Evolutionary conservation across 2,113 vertebrate genomes (phyloP).

Genomic region (Galeopterus variegatus): DNA sequence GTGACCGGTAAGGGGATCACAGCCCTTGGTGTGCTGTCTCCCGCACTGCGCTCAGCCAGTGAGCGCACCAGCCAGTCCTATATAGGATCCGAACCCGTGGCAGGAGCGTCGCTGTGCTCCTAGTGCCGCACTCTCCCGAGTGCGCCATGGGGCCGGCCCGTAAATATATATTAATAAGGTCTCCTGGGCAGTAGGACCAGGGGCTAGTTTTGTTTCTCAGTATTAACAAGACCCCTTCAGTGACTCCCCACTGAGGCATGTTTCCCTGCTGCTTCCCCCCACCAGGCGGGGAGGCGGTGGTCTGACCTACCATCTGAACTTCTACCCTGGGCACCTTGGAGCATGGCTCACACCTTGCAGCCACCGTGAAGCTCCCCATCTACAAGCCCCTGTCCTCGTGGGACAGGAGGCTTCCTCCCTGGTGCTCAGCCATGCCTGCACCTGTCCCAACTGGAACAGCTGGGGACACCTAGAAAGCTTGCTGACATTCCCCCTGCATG

Average conservation of each 20-base stretch:
- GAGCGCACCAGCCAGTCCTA: too few species aligned
- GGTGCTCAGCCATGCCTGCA: fast-evolving
- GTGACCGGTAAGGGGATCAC: too few species aligned
- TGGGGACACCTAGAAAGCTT: neutral
- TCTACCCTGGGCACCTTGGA: too few species aligned
- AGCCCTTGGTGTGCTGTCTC: too few species aligned
- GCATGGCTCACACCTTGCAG: neutral
- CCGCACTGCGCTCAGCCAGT: too few species aligned
- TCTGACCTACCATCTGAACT: fast-evolving
- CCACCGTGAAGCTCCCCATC: neutral
- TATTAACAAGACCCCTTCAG: neutral
- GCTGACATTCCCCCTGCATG: neutral
- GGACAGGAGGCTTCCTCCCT: neutral
- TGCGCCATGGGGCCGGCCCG: too few species aligned
- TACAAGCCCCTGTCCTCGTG: neutral
- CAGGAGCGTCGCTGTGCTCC: too few species aligned
- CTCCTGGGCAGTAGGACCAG: neutral
- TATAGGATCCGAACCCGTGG: too few species aligned
- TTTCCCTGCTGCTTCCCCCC: fast-evolving
- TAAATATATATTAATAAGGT: neutral
- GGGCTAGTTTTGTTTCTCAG: neutral
- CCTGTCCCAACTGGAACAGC: fast-evolving
- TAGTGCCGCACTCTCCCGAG: too few species aligned
- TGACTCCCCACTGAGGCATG: fast-evolving
- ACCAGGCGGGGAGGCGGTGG: neutral